phyloP scores from a whole-genome alignment of 2,797 vertebrate genomes.

The Leptodon cayanensis region DNA sequence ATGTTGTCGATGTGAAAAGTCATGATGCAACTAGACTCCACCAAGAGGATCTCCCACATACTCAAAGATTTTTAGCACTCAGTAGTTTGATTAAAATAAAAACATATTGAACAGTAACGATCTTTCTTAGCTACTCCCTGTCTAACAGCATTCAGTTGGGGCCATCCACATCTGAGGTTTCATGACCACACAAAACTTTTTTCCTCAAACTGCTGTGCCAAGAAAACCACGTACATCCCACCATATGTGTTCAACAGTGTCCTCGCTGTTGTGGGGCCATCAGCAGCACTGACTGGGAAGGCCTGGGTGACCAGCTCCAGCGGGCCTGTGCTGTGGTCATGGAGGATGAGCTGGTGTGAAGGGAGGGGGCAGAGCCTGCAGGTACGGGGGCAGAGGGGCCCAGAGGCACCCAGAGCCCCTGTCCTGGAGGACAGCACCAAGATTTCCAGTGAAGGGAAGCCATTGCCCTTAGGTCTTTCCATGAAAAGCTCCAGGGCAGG shows the following conservation, averaged over 20 bases:
- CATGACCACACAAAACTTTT: not conserved
- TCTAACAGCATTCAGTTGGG: not conserved
- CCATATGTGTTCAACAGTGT: not conserved
- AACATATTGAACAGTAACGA: not conserved
- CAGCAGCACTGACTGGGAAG: not conserved
- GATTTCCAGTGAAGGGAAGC: not conserved
- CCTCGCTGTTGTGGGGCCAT: not conserved
- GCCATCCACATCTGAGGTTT: not conserved
- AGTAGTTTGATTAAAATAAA: not conserved
- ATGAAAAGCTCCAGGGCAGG: not conserved
- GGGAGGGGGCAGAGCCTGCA: not conserved
- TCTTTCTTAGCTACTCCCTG: not conserved
- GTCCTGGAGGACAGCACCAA: not conserved
- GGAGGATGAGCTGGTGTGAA: not conserved
- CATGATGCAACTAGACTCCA: not conserved
- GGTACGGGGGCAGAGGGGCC: accelerated
- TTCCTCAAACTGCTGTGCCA: not conserved
- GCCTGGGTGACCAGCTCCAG: not conserved
- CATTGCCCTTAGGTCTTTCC: not conserved
- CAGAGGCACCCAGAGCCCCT: not conserved
- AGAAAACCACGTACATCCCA: not conserved
- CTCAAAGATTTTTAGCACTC: not conserved
- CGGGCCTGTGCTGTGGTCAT: not conserved
- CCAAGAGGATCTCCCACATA: not conserved
- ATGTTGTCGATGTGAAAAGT: not conserved